These are phyloP conservation scores for Drosophila testacea DNA, from an alignment of 2,888 invertebrate genomes.

Conservation along the genomic window DNA sequence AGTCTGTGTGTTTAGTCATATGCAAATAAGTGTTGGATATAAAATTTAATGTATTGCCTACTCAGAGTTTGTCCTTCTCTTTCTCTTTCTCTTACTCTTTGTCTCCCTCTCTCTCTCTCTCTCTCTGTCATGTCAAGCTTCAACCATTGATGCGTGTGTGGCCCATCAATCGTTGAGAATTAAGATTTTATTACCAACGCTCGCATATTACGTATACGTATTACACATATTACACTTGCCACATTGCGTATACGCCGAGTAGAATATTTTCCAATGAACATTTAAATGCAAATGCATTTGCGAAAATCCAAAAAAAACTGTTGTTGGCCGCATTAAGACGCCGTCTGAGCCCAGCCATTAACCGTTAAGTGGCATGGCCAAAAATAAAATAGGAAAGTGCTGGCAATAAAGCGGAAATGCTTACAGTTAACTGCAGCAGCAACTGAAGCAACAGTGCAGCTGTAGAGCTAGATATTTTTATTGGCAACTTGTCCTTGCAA, in stretches of 20 bases:
- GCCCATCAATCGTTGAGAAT: slow-evolving; percentile 72
- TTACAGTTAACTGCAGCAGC: slow-evolving; percentile 42
- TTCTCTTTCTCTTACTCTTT: neutral
- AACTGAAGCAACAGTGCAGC: slow-evolving; percentile 3
- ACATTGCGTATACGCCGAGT: slow-evolving; percentile 32
- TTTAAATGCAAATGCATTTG: slow-evolving; percentile 59
- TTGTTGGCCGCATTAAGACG: slow-evolving; percentile 3
- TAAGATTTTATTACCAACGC: slow-evolving; percentile 71
- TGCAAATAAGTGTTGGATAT: slow-evolving; percentile 66
- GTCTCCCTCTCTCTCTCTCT: slow-evolving; percentile 10
- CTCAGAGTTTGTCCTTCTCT: neutral
- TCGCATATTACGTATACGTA: slow-evolving; percentile 29
- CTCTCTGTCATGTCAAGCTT: neutral
- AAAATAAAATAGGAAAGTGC: neutral
- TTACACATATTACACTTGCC: slow-evolving; percentile 4
- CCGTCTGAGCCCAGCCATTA: slow-evolving; percentile 30
- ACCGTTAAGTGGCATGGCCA: slow-evolving; percentile 34
- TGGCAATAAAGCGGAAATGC: slow-evolving; percentile 50
- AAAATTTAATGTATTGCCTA: slow-evolving; percentile 54
- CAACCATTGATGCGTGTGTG: slow-evolving; percentile 37
- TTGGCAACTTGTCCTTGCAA: slow-evolving; percentile 22
- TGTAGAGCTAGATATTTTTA: slow-evolving; percentile 8
- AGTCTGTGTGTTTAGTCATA: slow-evolving; percentile 39
- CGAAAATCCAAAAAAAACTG: slow-evolving; percentile 1
- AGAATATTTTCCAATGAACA: slow-evolving; percentile 39